Evolutionary conservation across 2,888 invertebrate genomes (phyloP), one percentile per base, ranked within the genome.

Genomic region (Monoplex corrugatus): DNA sequence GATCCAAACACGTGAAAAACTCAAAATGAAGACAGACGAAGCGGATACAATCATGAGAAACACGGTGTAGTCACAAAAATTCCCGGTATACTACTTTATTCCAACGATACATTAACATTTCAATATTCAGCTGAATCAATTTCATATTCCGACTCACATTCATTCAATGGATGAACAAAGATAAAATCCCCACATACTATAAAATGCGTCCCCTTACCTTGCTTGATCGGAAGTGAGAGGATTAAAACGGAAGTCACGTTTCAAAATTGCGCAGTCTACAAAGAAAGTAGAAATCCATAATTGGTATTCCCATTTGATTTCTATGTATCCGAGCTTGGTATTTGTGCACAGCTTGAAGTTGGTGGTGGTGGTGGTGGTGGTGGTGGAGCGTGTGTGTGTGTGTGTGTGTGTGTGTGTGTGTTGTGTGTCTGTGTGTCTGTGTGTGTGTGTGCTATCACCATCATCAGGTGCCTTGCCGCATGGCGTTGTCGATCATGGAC

Each of bases 1-100:
- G n/a, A 83, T 80, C 23, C 35, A 86, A 68, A 38, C 57, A 83
- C 72, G 40, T 83, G 63, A 44, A 38, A n/a, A n/a, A n/a, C n/a
- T n/a, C n/a, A n/a, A n/a, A n/a, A n/a, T n/a, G n/a, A 28, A 50
- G 10, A 19, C 50, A 50, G 50, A 50, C 50, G 50, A 50, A 50
- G 19, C 50, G 19, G 19, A 50, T 50, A 19, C 50, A 50, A 50
- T 50, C 50, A 50, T n/a, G n/a, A n/a, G n/a, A n/a, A n/a, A n/a
- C n/a, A n/a, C n/a, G n/a, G n/a, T n/a, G n/a, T n/a, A n/a, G n/a
- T n/a, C n/a, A n/a, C n/a, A n/a, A n/a, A n/a, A n/a, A n/a, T n/a
- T n/a, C n/a, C n/a, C n/a, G n/a, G n/a, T n/a, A n/a, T n/a, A n/a
- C n/a, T n/a, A n/a, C n/a, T n/a, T n/a, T n/a, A n/a, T n/a, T n/a